Evolutionary conservation across 2,888 invertebrate species (phyloP).

Genomic region (Desoria tigrina): DNA sequence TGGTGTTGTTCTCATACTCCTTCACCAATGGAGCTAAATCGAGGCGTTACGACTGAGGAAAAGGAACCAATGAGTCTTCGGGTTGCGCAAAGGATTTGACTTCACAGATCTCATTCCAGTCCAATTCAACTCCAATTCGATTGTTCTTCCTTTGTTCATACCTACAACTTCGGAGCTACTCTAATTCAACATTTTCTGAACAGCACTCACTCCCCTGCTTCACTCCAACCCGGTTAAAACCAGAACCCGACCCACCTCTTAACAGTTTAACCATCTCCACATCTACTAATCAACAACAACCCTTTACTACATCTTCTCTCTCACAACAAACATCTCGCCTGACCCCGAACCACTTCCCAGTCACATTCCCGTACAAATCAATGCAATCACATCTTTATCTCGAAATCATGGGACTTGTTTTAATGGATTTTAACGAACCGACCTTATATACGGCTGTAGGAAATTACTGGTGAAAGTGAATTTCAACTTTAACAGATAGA

Average conservation of each 20-base stretch:
- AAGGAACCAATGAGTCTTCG: slow-evolving; percentile 54
- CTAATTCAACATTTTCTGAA: slow-evolving; percentile 32
- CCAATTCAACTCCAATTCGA: slow-evolving; percentile 47
- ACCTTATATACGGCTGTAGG: no score
- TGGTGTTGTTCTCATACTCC: slow-evolving; percentile 49
- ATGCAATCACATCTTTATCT: no score
- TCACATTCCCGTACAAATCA: neutral
- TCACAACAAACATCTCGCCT: neutral
- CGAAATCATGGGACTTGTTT: no score
- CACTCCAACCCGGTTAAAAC: slow-evolving; percentile 2
- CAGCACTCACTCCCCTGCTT: slow-evolving; percentile 7
- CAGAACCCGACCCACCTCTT: slow-evolving; percentile 5
- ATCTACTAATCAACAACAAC: neutral
- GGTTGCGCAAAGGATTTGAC: slow-evolving; percentile 52
- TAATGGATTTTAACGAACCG: no score
- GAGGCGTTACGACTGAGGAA: slow-evolving; percentile 53
- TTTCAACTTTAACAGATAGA: no score
- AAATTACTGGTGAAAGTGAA: no score
- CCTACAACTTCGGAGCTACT: slow-evolving; percentile 10
- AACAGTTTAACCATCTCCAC: slow-evolving; percentile 1
- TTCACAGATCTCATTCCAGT: slow-evolving; percentile 46
- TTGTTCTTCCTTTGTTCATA: slow-evolving; percentile 41
- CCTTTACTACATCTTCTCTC: slow-evolving; percentile 13
- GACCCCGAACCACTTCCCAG: neutral
- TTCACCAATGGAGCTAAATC: slow-evolving; percentile 54